Percentiles rank a stretch among this genome's conserved stretches.
Conservation (phyloP, 2,888 invertebrate species). For the Drosophila anomalata region DNA sequence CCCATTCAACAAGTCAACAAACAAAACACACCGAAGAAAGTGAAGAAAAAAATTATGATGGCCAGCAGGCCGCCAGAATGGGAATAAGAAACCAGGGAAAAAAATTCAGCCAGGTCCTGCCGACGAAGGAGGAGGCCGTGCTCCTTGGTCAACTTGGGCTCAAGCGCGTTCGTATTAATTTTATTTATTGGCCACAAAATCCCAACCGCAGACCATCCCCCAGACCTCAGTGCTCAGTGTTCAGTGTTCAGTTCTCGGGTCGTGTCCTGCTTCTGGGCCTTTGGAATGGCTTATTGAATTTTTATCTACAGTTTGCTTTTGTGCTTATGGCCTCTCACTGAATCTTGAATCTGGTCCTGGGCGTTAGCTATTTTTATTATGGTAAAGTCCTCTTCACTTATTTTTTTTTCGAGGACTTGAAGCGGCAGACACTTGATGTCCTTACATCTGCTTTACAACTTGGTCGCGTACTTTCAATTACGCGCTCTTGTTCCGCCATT, state of each 20-base stretch:
- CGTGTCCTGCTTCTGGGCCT: constrained; percentile 54
- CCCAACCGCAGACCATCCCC: constrained; percentile 40
- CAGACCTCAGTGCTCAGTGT: neutral
- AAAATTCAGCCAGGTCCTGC: constrained; percentile 27
- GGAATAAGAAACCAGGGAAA: neutral
- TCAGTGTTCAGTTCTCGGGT: constrained; percentile 46
- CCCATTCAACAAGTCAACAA: constrained; percentile 74
- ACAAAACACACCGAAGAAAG: constrained; percentile 45
- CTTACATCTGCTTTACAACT: constrained; percentile 74
- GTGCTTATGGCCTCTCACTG: constrained; percentile 61
- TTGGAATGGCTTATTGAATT: constrained; percentile 68
- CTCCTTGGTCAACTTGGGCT: constrained; percentile 63
- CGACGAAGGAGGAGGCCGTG: constrained; percentile 16
- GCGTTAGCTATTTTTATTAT: constrained; percentile 64
- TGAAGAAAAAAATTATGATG: constrained; percentile 24
- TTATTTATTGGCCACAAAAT: constrained; percentile 73
- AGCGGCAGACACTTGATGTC: constrained; percentile 58
- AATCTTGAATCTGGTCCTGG: constrained; percentile 43
- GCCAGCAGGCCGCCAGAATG: neutral
- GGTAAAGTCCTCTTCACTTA: constrained; percentile 49
- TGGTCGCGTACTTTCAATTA: constrained; percentile 73
- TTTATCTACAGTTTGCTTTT: constrained; percentile 73
- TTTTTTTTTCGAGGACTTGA: constrained; percentile 9
- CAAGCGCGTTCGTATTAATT: constrained; percentile 74
- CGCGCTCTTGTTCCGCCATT: constrained; percentile 48